phyloP scores from a whole-genome alignment of 2,888 invertebrate genomes.

The Trissoscelio sp. region DNA sequence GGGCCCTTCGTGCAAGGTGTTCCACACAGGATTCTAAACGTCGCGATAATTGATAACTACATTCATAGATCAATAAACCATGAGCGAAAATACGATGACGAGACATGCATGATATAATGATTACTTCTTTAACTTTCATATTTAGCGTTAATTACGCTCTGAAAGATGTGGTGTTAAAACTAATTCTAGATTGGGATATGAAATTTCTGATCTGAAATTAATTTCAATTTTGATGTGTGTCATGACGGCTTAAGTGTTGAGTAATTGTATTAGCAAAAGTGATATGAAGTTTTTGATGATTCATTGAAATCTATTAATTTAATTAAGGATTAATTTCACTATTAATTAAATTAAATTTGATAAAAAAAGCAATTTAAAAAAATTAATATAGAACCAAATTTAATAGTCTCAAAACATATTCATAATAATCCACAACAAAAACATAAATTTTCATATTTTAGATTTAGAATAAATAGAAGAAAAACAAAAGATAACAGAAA shows the following conservation, averaged over 20 bases:
- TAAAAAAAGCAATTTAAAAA: too few species aligned
- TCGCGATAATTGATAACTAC: slow-evolving; percentile 64
- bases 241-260: slow-evolving; percentile 1
- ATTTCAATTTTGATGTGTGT: slow-evolving; percentile 1
- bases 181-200: slow-evolving; percentile 24
- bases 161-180: not conserved
- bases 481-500: too few species aligned
- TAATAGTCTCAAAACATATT: too few species aligned
- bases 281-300: too few species aligned
- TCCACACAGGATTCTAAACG: slow-evolving; percentile 45
- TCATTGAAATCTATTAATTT: too few species aligned
- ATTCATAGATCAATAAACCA: slow-evolving; percentile 46
- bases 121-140: slow-evolving; percentile 33
- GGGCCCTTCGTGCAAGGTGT: slow-evolving; percentile 52
- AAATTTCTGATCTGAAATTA: slow-evolving; percentile 22
- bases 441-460: too few species aligned
- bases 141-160: slow-evolving; percentile 8
- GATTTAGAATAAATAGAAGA: too few species aligned
- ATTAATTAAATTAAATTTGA: too few species aligned
- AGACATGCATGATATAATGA: slow-evolving; percentile 7
- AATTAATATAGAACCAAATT: too few species aligned
- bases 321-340: too few species aligned
- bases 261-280: slow-evolving; percentile 11
- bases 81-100: slow-evolving; percentile 34
- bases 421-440: too few species aligned